Evolutionary conservation across 2,113 vertebrate species (phyloP), one percentile per base, ranked within the genome.

Genomic region (Aptenodytes patagonicus): DNA sequence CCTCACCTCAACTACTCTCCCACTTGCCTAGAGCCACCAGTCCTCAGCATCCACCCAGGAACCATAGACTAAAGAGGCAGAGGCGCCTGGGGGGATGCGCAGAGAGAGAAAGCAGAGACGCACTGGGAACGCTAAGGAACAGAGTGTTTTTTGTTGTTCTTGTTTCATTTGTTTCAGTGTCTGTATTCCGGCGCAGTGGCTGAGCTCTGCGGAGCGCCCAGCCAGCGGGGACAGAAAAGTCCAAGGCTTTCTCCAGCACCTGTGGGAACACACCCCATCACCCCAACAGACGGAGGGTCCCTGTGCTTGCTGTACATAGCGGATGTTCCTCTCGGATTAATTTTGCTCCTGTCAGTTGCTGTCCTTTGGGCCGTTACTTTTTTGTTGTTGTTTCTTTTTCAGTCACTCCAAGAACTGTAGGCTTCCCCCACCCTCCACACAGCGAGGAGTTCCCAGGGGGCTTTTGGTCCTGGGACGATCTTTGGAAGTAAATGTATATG

Each of bases 1-100:
- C 99, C 99, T 3, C 99, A 99, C 97, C 99, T 99, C 95, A 99
- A 99, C 97, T 99, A 99, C 96, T 99, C 99, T 9, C 99, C 99
- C 29, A 99, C 99, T 64, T 99, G 99, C 97, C 98, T 99, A 97
- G 99, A 99, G 96, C 99, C 99, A 0, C 99, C 99, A 0, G 99
- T 99, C 18, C 99, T 99, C 97, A 99, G 99, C 98, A 99, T 99
- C 94, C 99, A 99, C 97, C 99, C 99, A 0, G 99, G 99, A 89
- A 99, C 99, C 66, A 99, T 99, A 70, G 99, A 99, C 97, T 99
- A 99, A 97, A 96, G 87, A 47, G 46, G 34, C 93, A 84, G 79
- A 64, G 71, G 38, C 6, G 7, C 65, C 47, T 13, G 8, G 34
- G 72, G 52, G 51, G 60, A 93, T 3, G 0, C 17, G 7, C 38